A percentile compares a stretch with the other conserved stretches of the same genome.
Evolutionary conservation across 1,140 invertebrate genomes (phyloP).

Genomic region (Cardiocondyla obscurior): DNA sequence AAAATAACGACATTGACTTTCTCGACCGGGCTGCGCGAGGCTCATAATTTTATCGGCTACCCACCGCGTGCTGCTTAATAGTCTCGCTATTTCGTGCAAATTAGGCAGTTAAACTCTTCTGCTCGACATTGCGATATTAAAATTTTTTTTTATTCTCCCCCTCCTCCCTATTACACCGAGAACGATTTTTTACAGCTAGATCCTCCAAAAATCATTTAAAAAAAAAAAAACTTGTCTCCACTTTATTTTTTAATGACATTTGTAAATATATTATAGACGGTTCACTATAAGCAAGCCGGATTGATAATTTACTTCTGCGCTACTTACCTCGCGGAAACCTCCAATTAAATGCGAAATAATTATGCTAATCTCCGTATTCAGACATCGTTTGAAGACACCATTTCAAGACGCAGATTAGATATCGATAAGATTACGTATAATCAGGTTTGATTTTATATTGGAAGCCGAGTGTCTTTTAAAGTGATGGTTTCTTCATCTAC

Average conservation of each 20-base stretch:
- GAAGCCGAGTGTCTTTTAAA: background rate
- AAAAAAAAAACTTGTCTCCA: background rate
- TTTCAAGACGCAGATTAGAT: background rate
- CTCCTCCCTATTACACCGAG: background rate
- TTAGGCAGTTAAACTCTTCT: background rate
- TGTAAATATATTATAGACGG: background rate
- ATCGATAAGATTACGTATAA: background rate
- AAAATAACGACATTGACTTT: conserved; percentile 54
- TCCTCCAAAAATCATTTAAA: background rate
- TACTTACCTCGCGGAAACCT: background rate
- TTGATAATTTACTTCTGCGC: background rate
- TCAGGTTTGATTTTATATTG: background rate
- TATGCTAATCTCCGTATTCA: background rate
- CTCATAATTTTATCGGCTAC: conserved; percentile 44
- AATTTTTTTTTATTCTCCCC: conserved; percentile 36
- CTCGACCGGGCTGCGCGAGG: background rate
- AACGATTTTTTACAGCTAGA: background rate
- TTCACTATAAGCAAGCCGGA: background rate
- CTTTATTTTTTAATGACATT: background rate
- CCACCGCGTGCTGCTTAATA: conserved; percentile 11
- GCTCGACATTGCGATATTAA: background rate
- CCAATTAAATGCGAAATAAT: background rate
- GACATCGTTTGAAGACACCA: background rate
- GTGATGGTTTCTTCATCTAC: background rate
- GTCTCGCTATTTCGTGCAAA: background rate